Conservation (phyloP, 2,113 vertebrate species). For the Pedetes capensis region DNA sequence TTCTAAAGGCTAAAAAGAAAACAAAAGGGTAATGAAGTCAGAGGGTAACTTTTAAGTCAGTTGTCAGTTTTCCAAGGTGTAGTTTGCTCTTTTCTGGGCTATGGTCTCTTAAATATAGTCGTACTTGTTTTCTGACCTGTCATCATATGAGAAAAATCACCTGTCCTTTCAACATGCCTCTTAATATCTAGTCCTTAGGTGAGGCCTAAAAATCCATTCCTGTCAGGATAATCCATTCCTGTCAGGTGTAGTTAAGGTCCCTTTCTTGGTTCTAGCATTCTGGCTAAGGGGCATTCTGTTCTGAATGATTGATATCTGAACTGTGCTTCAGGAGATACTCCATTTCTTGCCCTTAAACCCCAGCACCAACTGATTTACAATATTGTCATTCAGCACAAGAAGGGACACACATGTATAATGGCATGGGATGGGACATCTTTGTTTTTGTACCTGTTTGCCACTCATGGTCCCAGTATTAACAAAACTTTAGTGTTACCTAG, state of each 20-base stretch:
- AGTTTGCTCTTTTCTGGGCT: not conserved
- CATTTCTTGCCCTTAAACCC: not conserved
- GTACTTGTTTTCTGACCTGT: not conserved
- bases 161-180: not conserved
- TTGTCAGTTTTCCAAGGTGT: not conserved
- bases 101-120: not conserved
- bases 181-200: not conserved
- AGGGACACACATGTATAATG: not conserved
- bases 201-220: too few relatives aligned
- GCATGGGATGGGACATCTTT: constrained; percentile 1
- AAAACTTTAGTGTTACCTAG: constrained; percentile 43
- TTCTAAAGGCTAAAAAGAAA: not conserved
- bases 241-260: not conserved
- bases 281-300: not conserved
- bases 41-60: not conserved
- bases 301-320: not conserved
- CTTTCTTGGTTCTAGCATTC: not conserved
- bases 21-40: not conserved
- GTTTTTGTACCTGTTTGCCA: constrained; percentile 54
- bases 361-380: not conserved
- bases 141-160: not conserved
- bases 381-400: not conserved
- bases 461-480: not conserved
- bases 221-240: not conserved
- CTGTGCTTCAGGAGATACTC: not conserved